Evolutionary conservation across 2,888 invertebrate genomes (phyloP).

Genomic region (Cataglyphis livida): DNA sequence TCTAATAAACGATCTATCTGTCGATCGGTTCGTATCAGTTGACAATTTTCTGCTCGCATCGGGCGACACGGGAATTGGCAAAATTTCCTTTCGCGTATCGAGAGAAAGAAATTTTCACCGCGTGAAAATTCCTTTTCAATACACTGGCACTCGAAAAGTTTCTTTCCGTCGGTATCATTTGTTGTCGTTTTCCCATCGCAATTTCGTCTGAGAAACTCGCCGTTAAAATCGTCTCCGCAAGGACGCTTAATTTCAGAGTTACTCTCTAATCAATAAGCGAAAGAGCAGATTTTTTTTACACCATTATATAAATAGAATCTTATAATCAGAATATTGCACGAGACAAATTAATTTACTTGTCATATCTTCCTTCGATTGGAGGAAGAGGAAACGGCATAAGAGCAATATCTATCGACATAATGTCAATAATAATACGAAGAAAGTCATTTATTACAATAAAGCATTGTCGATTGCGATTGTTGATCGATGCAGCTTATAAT

Average conservation of each 20-base stretch:
- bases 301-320: slow-evolving; percentile 30
- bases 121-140: not conserved
- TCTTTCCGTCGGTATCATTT: not conserved
- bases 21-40: not conserved
- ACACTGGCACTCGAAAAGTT: not conserved
- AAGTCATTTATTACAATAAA: slow-evolving; percentile 20
- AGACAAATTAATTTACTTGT: slow-evolving; percentile 4
- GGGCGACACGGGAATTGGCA: not conserved
- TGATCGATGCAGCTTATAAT: not conserved
- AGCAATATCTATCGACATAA: not conserved
- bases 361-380: not conserved
- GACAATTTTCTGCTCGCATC: not conserved
- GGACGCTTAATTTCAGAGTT: slow-evolving; percentile 27
- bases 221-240: slow-evolving; percentile 12
- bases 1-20: not conserved
- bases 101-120: not conserved
- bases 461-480: slow-evolving; percentile 3
- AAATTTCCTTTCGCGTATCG: not conserved
- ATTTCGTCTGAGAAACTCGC: not conserved
- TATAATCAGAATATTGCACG: not conserved
- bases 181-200: not conserved
- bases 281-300: not conserved
- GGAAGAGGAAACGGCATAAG: not conserved
- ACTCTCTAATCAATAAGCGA: slow-evolving; percentile 31
- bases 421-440: slow-evolving; percentile 14